These are phyloP conservation scores for Mormyrus iriodes DNA, from an alignment of 2,113 vertebrate species.

Conservation along the genomic window DNA sequence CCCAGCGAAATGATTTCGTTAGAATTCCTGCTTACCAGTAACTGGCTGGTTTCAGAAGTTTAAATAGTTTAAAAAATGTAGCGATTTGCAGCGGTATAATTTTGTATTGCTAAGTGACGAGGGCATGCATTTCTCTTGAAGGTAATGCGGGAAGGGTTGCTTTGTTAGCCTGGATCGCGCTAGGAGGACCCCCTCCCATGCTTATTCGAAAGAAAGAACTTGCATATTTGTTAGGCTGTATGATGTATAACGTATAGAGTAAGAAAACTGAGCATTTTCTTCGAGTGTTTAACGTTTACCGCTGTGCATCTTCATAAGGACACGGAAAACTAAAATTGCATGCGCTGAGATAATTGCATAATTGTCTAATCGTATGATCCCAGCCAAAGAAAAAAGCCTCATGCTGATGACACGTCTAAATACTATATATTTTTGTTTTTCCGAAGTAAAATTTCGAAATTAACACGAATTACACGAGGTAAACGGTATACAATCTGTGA, in stretches of 20 bases:
- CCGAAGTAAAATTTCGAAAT: background rate
- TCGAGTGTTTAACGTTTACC: background rate
- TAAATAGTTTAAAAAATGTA: background rate
- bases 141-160: background rate
- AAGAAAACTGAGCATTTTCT: background rate
- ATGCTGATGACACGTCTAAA: background rate
- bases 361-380: background rate
- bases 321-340: background rate
- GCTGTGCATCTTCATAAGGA: background rate
- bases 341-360: background rate
- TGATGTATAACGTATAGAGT: background rate
- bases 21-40: background rate
- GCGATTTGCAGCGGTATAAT: background rate
- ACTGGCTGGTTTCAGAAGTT: background rate
- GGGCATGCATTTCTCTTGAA: background rate
- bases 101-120: background rate
- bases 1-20: background rate
- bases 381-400: background rate
- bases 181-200: background rate
- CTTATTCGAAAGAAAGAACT: background rate
- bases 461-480: background rate
- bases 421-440: background rate
- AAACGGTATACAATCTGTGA: background rate
- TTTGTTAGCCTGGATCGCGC: background rate
- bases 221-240: background rate